Evolutionary conservation across 2,797 vertebrate species (phyloP), one percentile per base, ranked within the genome.

Genomic region (Crocidura indochinensis): DNA sequence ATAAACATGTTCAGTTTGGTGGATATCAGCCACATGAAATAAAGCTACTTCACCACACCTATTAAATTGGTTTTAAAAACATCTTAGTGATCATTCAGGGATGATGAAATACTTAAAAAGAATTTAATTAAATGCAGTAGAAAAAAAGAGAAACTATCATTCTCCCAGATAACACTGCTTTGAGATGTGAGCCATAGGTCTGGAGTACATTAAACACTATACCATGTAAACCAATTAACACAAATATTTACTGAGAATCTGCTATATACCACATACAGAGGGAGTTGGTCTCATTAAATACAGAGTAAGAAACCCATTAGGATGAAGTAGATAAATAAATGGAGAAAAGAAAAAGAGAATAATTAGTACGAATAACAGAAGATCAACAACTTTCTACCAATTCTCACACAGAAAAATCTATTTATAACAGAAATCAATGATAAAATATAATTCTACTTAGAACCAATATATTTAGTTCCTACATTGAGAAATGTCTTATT

Each of bases 361-460:
- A 65, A 27, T 64, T 83, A 46, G 12, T 44, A 10, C 62, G 31
- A 38, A 90, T 29, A 88, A 3, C 51, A 84, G 22, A 91, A 75
- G 38, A 71, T 76, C n/a, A 84, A 62, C 1, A n/a, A 47, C 19
- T 53, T 80, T 31, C 27, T 15, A 44, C 29, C 49, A 85, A 8
- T 17, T 31, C 29, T 79, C 68, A 17, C 76, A 0, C 11, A 7
- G 22, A 47, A 24, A 15, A 92, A 53, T 71, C 76, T 62, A 85
- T 51, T 76, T 68, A 83, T 62, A 75, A 90, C 12, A 78, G 29
- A 91, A 60, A 92, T 73, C 31, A 84, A 93, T 4, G 38, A 26
- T 29, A 84, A 94, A 91, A 91, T 79, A 46, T 31, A 65, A 68
- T 29, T 87, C 75, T 87, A 76, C 64, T 90, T 92, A 88, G 49